Percentiles rank a stretch among this genome's conserved stretches.
phyloP scores from a whole-genome alignment of 1,140 invertebrate species.

The Eurosta solidaginis region DNA sequence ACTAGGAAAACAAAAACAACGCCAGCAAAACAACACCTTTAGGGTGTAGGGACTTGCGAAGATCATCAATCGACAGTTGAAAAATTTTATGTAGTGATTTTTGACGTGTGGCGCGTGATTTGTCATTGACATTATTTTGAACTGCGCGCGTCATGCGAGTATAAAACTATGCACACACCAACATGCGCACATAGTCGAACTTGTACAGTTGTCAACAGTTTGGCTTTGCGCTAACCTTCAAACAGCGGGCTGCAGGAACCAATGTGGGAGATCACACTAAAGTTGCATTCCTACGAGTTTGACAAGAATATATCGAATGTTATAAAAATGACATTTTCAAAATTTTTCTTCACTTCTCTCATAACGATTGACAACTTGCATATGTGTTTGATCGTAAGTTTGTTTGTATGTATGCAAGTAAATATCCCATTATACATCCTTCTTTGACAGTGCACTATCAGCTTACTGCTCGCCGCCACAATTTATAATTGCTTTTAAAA shows the following conservation, averaged over 20 bases:
- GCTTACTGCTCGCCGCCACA: slow-evolving; percentile 55
- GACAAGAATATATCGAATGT: slow-evolving; percentile 23
- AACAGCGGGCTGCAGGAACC: not conserved
- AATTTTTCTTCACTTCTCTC: not conserved
- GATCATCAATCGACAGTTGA: slow-evolving; percentile 45
- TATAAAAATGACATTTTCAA: slow-evolving; percentile 16
- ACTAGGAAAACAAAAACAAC: slow-evolving; percentile 9
- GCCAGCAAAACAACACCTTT: not conserved
- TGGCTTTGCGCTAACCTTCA: not conserved
- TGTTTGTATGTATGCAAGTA: not conserved
- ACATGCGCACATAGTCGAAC: too few relatives aligned
- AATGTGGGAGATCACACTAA: not conserved
- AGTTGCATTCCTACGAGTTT: not conserved
- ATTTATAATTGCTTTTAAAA: slow-evolving; percentile 60
- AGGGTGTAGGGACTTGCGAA: not conserved
- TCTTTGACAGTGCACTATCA: not conserved
- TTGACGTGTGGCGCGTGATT: slow-evolving; percentile 59
- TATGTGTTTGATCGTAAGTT: not conserved
- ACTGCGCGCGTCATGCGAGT: slow-evolving; percentile 30
- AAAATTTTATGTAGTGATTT: slow-evolving; percentile 58
- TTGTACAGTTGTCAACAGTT: not conserved
- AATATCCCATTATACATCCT: not conserved
- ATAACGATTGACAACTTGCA: not conserved
- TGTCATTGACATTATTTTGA: slow-evolving; percentile 58
- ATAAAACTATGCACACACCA: not conserved